phyloP scores from a whole-genome alignment of 37 sponge, comb jelly and placozoan genomes.

The Chondrilla cf. caribensis region DNA sequence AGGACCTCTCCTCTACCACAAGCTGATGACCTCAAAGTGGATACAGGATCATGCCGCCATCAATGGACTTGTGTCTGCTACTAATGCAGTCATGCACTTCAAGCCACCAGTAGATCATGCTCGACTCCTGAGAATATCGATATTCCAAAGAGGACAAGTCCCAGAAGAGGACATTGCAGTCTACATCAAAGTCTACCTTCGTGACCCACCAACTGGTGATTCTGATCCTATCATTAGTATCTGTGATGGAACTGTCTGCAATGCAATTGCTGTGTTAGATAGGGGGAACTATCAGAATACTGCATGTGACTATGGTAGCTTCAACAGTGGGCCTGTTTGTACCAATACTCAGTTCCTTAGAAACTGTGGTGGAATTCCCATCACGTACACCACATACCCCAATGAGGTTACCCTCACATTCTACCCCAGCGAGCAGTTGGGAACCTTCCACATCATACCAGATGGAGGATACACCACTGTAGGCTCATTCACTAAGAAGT shows the following conservation, averaged over 20 bases:
- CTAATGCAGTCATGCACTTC: not conserved
- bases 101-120: not conserved
- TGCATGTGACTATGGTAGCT: not conserved
- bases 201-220: not conserved
- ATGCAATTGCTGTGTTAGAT: not conserved
- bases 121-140: not conserved
- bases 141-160: not conserved
- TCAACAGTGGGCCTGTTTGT: not conserved
- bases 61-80: not conserved
- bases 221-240: not conserved
- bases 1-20: not conserved
- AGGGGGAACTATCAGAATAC: not conserved
- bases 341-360: not conserved
- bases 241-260: slow-evolving; percentile 13
- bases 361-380: not conserved
- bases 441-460: not conserved
- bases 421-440: not conserved
- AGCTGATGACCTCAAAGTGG: slow-evolving; percentile 1
- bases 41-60: not conserved
- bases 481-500: not conserved
- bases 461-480: not conserved
- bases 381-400: not conserved
- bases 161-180: not conserved
- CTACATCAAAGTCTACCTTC: not conserved
- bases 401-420: not conserved